Percentiles rank a stretch among this genome's conserved stretches.
Conservation (phyloP, 2,888 invertebrate genomes). For the Campoplex nolae region DNA sequence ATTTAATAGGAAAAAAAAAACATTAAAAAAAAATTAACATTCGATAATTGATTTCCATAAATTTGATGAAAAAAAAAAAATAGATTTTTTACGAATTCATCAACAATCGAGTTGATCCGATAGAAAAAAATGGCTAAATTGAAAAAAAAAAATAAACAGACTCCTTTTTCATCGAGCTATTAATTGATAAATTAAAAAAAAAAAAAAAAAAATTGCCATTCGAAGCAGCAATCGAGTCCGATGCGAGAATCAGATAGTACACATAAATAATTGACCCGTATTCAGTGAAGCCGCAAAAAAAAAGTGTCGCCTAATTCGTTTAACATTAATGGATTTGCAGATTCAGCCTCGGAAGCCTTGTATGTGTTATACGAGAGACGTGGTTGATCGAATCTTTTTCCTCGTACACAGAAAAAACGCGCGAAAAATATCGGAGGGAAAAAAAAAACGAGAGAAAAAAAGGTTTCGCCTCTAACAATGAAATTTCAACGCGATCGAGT, state of each 20-base stretch:
- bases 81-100: background rate
- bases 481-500: slow-evolving; percentile 7
- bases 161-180: background rate
- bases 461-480: background rate
- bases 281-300: slow-evolving; percentile 64
- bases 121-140: background rate
- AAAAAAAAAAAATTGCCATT: background rate
- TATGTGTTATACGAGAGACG: slow-evolving; percentile 1
- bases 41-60: too few species aligned
- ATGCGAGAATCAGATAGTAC: background rate
- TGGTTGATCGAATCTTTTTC: slow-evolving; percentile 34
- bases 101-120: background rate
- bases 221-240: background rate
- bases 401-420: background rate
- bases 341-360: slow-evolving; percentile 65
- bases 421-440: background rate
- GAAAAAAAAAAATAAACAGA: background rate
- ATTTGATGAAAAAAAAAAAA: background rate
- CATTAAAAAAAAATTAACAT: too few species aligned
- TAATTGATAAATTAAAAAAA: background rate
- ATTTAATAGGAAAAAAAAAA: too few species aligned
- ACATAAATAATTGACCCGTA: slow-evolving; percentile 61
- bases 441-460: background rate
- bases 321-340: slow-evolving; percentile 66
- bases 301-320: slow-evolving; percentile 66